These are phyloP conservation scores for Megalurothrips usitatus DNA, from an alignment of 2,888 invertebrate species.

Conservation along the genomic window DNA sequence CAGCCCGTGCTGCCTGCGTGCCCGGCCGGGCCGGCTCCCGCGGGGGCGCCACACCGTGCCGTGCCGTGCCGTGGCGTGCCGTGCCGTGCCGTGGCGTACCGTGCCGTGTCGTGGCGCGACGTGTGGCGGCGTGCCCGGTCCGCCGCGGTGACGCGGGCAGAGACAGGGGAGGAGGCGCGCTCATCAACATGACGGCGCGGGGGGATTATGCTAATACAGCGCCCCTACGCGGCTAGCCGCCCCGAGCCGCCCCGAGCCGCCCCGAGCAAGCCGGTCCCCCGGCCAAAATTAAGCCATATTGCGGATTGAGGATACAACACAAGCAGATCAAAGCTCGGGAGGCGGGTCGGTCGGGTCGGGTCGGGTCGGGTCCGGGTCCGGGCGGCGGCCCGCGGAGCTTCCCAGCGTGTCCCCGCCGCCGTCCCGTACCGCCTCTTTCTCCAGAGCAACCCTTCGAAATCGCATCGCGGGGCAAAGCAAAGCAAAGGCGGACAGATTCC, in stretches of 20 bases:
- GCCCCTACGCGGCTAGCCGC: too few species aligned
- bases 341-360: not conserved
- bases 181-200: not conserved
- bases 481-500: not conserved
- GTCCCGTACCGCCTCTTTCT: not conserved
- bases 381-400: not conserved
- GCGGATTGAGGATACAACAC: constrained; percentile 14
- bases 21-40: not conserved
- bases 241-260: too few species aligned
- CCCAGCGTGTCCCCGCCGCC: not conserved
- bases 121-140: too few species aligned
- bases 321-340: constrained; percentile 12
- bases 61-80: too few species aligned
- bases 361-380: not conserved
- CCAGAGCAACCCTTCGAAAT: not conserved
- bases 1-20: too few species aligned
- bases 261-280: not conserved
- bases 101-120: too few species aligned
- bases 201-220: constrained; percentile 14
- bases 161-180: not conserved
- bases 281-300: constrained; percentile 24
- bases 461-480: not conserved
- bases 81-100: too few species aligned
- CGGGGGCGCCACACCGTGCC: not conserved
- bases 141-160: too few species aligned